Base-by-base conservation (phyloP, 2,888 invertebrate genomes). In the Temnothorax ravouxi region DNA sequence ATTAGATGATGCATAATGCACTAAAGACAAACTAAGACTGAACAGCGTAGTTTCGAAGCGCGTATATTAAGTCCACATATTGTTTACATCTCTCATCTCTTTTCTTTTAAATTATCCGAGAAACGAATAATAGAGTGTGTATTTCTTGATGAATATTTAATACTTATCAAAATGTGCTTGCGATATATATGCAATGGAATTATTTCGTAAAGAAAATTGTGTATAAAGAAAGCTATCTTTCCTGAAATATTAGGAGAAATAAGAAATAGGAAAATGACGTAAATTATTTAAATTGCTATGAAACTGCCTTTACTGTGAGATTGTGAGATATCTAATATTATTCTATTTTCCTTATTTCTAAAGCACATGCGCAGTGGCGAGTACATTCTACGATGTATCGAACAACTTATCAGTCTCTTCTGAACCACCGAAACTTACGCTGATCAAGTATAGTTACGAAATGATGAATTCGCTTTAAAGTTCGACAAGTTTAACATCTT, bases 1-100 rank as follows among this genome's bases (percentile, higher is more conserved):
- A 77, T 5, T 29, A 66, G 0, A 77, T 44, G 0, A 77, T 44
- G 13, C 77, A 77, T 77, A 18, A 38, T 52, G 21, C 15, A 76
- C 8, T 29, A 4, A 61, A 47, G 25, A 34, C 18, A n/a, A 50
- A 50, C 0, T 21, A 11, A 15, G 3, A 76, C 52, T 76, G 15
- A 64, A 21, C 38, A 18, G 6, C 8, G 5, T 25, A 25, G 13
- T 18, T n/a, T 8, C 4, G 9, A 21, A 61, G n/a, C 2, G 0
- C 4, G 0, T 5, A 34, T 47, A 34, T 47, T 50, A 38, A 21
- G 2, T 18, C 0, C 34, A 59, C 3, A 38, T 25, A 56, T n/a
- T 50, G 21, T 50, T 41, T 29, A 52, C 21, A 56, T 29, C 5
- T 62, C 4, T 18, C 11, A 38, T 47, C 9, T 0, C 11, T 47